Base-by-base conservation (phyloP, 1,140 invertebrate genomes). In the Heliothis subflexa region DNA sequence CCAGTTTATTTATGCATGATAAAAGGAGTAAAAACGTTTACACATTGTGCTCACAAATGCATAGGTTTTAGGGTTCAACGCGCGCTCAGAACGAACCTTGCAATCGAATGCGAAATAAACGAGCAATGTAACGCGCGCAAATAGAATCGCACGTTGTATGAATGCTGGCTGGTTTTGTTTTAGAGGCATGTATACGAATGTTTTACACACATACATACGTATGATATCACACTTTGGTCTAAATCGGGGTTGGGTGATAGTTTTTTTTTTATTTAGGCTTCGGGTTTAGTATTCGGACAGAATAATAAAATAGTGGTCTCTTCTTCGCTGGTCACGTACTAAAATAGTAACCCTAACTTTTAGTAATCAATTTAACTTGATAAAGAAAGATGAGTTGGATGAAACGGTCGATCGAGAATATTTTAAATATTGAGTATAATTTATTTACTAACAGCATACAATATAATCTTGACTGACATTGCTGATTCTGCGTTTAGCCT, bases 11-110 rank as follows among this genome's bases (percentile, higher is more conserved):
- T 71, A 71, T 71, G 52, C 50, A 71, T 18, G 49, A 54, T 55
- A 71, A 55, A 71, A 54, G 18, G 18, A 71, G 12, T 71, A 71
- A 74, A 72, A 74, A 57, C 45, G 71, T 74, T 74, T 74, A 74
- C 54, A 74, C 55, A 74, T 57, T 74, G 71, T 74, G 55, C 40
- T 74, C 40, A 74, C 71, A 74, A 74, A 74, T 74, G 71, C 71
- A 74, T 61, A 74, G 71, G 54, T 74, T 74, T 74, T 74, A 74
- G 71, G 71, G 71, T 61, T 61, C 71, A 57, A 61, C 18, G 71
- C 55, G 54, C 18, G 71, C 40, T 49, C 45, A 49, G 71, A 49
- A 47, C 55, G 66, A 49, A 70, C 45, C 66, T 70, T 18, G 55
- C 54, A 73, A 47, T 73, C 71, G 71, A 73, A 73, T 61, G 25